A percentile compares a stretch with the other conserved stretches of the same genome.
These are phyloP conservation scores for Lasioglossum morio DNA, from an alignment of 2,888 invertebrate species.

Conservation along the genomic window DNA sequence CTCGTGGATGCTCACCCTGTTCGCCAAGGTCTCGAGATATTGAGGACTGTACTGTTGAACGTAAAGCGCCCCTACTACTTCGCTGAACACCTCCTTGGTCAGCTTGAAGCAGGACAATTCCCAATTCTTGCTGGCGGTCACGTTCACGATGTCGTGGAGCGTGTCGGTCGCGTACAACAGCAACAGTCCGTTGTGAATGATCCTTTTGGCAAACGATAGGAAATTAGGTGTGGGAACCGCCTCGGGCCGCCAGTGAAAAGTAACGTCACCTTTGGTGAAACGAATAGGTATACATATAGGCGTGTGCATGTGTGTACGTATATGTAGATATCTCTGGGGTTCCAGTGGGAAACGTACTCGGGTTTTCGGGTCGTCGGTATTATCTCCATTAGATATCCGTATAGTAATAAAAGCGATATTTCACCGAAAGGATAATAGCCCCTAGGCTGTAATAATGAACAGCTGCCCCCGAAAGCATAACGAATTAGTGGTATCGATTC, in stretches of 20 bases:
- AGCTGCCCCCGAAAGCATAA: constrained; percentile 59
- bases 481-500: constrained; percentile 61
- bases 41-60: constrained; percentile 84
- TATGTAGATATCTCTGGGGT: background rate
- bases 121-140: constrained; percentile 82
- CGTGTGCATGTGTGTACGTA: no score
- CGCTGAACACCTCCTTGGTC: constrained; percentile 82
- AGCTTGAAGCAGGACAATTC: constrained; percentile 83
- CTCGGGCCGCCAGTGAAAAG: background rate
- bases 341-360: background rate
- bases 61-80: constrained; percentile 85
- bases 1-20: constrained; percentile 79
- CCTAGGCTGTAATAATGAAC: constrained; percentile 53
- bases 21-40: constrained; percentile 82
- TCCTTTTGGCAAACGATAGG: constrained; percentile 74
- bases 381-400: constrained; percentile 31
- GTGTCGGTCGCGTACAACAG: constrained; percentile 85
- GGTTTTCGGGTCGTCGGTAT: background rate
- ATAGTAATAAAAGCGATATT: constrained; percentile 34
- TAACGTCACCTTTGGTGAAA: background rate
- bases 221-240: background rate
- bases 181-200: constrained; percentile 85
- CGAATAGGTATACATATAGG: background rate
- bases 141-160: constrained; percentile 84
- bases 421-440: constrained; percentile 48